Base-by-base conservation (phyloP, 2,797 vertebrate genomes). In the Cyprinodon diabolis region DNA sequence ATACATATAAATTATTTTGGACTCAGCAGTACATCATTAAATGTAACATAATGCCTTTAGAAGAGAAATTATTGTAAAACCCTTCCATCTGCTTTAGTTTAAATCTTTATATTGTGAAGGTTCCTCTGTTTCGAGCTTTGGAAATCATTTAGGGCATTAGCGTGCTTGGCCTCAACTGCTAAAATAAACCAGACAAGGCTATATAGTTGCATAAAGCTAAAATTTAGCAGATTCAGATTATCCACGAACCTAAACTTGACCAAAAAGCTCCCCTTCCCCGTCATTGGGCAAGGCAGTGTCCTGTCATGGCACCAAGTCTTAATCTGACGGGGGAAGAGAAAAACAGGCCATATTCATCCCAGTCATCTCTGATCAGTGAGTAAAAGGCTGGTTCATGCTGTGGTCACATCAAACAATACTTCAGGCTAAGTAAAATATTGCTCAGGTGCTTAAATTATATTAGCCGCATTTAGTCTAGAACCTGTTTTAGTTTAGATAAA, bases 221-320 rank as follows among this genome's bases (percentile, higher is more conserved):
- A 14, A 12, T 12, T 10, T 48, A 13, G 47, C 11, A 45, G 21
- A 65, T 47, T 13, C 12, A 8, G 40, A 65, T 14, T n/a, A 12
- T 12, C 21, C 3, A 62, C 19, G 35, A 62, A 40, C 15, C 19
- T 8, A 40, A 62, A 21, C 58, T 2, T 62, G 10, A 63, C 19
- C 60, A 40, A 12, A 43, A 60, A 21, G 37, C 15, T 14, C 35
- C 43, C 21, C 11, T 71, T 82, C 87, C 83, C 88, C 69, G 84
- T 91, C 90, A 19, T 67, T 94, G 87, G 90, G 90, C 91, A 93
- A 92, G 91, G 83, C 86, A 3, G 84, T 92, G 90, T 89, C 87
- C n/a, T 19, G 0, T 79, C 5, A 68, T 92, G 90, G 74, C 92
- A 88, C 74, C 0, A 21, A 68, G 85, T 90, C 89, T 91, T 91